phyloP scores from a whole-genome alignment of 1,140 invertebrate genomes.

The Eriocheir sinensis region DNA sequence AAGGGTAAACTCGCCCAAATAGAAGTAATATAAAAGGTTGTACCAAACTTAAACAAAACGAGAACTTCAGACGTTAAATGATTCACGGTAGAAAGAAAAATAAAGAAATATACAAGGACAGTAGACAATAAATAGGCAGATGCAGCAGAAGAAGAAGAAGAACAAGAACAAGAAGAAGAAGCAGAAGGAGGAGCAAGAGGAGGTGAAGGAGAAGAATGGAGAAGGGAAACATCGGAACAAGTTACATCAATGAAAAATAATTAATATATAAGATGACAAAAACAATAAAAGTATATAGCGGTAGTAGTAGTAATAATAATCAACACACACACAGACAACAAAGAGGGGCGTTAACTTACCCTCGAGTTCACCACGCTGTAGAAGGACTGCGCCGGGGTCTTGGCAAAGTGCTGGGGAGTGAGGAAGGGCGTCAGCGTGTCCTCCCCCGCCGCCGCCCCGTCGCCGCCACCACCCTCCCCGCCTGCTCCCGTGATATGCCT shows the following conservation, averaged over 20 bases:
- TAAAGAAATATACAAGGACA: neutral
- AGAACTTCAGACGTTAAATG: too few species aligned
- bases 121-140: neutral
- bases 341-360: constrained; percentile 35
- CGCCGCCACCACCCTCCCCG: neutral
- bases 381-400: constrained; percentile 42
- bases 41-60: too few species aligned
- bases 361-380: constrained; percentile 52
- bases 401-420: constrained; percentile 50
- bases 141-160: neutral
- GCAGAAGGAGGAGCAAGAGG: neutral
- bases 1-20: too few species aligned
- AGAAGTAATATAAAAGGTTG: too few species aligned
- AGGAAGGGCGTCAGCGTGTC: constrained; percentile 55
- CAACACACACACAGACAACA: neutral
- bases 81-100: too few species aligned
- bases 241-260: too few species aligned
- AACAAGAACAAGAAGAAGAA: neutral
- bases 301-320: neutral
- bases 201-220: too few species aligned
- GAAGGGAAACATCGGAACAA: neutral
- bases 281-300: neutral
- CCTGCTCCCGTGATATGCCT: constrained; percentile 47
- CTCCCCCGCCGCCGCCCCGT: neutral
- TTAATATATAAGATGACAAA: neutral